Percentiles rank a stretch among this genome's conserved stretches.
Evolutionary conservation across 2,113 vertebrate genomes (phyloP).

Genomic region (Grus americana): DNA sequence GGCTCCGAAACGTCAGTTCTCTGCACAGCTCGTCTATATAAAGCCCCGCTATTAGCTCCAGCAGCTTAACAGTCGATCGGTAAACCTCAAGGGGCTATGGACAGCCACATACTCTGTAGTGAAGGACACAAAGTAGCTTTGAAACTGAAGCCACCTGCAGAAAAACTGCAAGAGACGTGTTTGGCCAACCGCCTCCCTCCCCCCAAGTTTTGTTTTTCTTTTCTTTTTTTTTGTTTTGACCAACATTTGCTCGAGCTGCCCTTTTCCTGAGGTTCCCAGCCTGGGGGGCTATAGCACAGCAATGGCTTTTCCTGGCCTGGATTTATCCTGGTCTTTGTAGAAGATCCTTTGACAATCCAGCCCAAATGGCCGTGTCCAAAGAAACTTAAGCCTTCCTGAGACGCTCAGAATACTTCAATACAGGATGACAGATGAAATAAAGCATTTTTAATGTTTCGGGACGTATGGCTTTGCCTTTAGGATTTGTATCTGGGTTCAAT

Average conservation of each 20-base stretch:
- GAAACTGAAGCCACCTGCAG: constrained; percentile 12
- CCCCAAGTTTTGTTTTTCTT: neutral
- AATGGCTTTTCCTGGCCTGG: neutral
- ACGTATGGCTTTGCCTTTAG: neutral
- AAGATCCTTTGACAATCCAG: neutral
- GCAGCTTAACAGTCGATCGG: neutral
- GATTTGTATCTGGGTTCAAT: neutral
- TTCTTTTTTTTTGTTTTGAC: neutral
- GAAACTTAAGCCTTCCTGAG: neutral
- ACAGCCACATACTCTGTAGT: neutral
- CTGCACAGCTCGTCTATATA: rapidly evolving
- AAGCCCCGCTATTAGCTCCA: neutral
- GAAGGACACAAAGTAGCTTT: neutral
- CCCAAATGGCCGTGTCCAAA: neutral
- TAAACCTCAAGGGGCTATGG: constrained; percentile 25
- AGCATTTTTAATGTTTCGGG: neutral
- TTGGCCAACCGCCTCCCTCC: neutral
- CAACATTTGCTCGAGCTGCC: neutral
- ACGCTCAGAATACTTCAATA: rapidly evolving
- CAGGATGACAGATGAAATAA: neutral
- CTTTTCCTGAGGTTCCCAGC: neutral
- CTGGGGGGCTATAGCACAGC: neutral
- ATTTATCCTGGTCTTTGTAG: neutral
- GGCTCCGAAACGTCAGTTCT: neutral
- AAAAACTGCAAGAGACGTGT: neutral